phyloP scores from a whole-genome alignment of 2,888 invertebrate species.

The Elegia similella region DNA sequence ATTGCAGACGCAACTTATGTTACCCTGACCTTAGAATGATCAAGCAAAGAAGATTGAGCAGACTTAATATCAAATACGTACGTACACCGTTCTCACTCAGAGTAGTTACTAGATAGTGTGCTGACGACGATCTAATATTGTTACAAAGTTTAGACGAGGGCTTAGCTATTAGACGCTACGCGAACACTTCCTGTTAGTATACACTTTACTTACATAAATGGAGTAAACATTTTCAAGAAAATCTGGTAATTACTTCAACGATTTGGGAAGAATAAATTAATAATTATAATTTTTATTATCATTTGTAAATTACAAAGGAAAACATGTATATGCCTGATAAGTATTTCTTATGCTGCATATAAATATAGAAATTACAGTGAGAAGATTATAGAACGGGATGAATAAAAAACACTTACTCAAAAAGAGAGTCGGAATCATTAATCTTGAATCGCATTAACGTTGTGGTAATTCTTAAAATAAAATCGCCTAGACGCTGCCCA shows the following conservation, averaged over 20 bases:
- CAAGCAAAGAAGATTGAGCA: not conserved
- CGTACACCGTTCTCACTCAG: not conserved
- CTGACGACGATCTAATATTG: not conserved
- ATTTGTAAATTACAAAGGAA: too few species aligned
- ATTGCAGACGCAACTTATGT: not conserved
- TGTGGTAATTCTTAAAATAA: not conserved
- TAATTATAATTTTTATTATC: too few species aligned
- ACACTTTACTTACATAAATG: not conserved
- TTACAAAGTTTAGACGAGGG: not conserved
- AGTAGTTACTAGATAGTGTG: not conserved
- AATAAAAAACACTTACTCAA: too few species aligned
- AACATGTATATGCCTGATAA: too few species aligned
- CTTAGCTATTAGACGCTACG: conserved; percentile 1
- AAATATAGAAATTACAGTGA: too few species aligned
- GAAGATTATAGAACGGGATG: too few species aligned
- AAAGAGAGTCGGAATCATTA: not conserved
- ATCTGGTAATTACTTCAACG: not conserved
- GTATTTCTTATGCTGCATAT: too few species aligned
- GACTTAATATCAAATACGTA: not conserved
- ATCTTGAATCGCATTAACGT: not conserved
- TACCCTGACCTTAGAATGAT: not conserved
- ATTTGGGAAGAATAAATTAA: too few species aligned
- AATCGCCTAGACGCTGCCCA: not conserved
- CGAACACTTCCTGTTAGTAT: not conserved
- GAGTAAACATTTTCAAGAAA: not conserved